These are phyloP conservation scores for Sterna hirundo DNA, from an alignment of 2,113 vertebrate genomes.

Conservation along the genomic window DNA sequence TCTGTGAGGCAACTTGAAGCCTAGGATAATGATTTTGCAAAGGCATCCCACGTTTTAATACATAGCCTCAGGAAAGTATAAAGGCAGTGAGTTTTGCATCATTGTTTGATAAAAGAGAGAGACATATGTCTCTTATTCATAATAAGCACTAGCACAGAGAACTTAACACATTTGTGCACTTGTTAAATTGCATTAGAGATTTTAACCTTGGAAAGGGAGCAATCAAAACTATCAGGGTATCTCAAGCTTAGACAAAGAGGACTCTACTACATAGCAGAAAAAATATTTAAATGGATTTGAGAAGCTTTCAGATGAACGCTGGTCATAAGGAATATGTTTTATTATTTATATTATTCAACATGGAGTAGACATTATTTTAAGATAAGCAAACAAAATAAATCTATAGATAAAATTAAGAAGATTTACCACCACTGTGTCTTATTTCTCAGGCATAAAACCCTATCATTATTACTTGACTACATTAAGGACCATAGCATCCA, in stretches of 20 bases:
- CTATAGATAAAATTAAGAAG: neutral
- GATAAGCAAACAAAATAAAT: neutral
- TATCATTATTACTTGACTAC: neutral
- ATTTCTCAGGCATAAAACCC: neutral
- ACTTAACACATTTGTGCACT: neutral
- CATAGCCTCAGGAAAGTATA: neutral
- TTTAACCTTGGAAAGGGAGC: neutral
- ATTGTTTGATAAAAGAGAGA: neutral
- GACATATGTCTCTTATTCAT: neutral
- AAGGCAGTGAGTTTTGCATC: neutral
- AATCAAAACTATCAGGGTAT: neutral
- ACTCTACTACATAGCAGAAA: neutral
- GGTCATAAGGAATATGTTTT: neutral
- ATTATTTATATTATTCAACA: neutral
- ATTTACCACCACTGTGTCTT: neutral
- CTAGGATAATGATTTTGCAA: neutral
- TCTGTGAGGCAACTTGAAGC: neutral
- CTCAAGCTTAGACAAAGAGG: neutral
- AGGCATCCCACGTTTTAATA: neutral
- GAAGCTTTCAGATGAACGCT: neutral
- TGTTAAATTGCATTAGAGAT: neutral
- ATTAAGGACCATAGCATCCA: neutral
- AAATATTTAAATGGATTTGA: neutral
- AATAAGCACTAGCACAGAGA: neutral
- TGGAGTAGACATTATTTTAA: neutral